Conservation (phyloP, 2,888 invertebrate species). For the Neoaliturus tenellus region DNA sequence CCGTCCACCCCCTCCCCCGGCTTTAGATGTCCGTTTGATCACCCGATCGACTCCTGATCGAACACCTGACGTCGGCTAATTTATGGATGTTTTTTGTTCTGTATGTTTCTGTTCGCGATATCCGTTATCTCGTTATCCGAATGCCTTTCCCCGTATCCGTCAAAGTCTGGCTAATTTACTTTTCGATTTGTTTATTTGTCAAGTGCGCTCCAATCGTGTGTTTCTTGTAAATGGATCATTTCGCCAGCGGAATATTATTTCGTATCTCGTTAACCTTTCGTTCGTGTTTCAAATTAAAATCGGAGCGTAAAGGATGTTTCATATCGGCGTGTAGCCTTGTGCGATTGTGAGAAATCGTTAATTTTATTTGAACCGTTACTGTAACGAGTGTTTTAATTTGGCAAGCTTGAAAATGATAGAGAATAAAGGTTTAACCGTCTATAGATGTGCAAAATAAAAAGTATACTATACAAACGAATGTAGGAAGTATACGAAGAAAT, state of each 20-base stretch:
- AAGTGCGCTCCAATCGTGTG: background rate
- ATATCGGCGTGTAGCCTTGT: too few relatives aligned
- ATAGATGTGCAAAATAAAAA: too few relatives aligned
- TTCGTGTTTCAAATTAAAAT: background rate
- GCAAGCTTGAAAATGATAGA: too few relatives aligned
- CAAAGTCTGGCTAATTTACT: constrained; percentile 47
- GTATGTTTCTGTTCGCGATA: constrained; percentile 17
- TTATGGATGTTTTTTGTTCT: constrained; percentile 43
- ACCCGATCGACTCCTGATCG: constrained; percentile 5
- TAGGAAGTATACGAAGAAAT: too few relatives aligned
- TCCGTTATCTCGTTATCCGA: constrained; percentile 45
- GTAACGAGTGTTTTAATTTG: too few relatives aligned
- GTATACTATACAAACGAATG: too few relatives aligned
- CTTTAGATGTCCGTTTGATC: constrained; percentile 51
- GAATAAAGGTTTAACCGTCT: too few relatives aligned
- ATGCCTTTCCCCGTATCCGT: constrained; percentile 11
- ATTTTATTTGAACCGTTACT: too few relatives aligned
- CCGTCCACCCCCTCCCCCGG: background rate
- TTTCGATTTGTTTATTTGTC: constrained; percentile 26
- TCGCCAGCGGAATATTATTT: background rate
- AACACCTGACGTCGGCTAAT: constrained; percentile 34
- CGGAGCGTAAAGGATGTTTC: background rate
- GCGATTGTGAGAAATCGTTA: too few relatives aligned
- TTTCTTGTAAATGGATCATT: constrained; percentile 10
- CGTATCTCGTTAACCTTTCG: constrained; percentile 20